A percentile compares a stretch with the other conserved stretches of the same genome.
Evolutionary conservation across 1,140 invertebrate genomes (phyloP).

Genomic region (Achroia grisella): DNA sequence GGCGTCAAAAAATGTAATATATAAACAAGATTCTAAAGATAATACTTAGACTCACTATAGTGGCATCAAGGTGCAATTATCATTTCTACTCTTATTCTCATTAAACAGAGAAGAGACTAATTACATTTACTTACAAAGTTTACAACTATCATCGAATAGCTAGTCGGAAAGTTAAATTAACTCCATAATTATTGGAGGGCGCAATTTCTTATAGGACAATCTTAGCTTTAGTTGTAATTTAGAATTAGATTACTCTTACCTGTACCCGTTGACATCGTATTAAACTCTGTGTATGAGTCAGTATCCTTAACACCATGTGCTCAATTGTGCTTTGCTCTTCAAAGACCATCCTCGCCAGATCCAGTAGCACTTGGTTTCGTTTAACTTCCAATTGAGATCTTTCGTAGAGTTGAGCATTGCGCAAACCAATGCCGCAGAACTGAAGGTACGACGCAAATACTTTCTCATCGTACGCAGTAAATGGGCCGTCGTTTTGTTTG

Average conservation of each 20-base stretch:
- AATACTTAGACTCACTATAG: no score
- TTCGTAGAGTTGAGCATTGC: conserved; percentile 96
- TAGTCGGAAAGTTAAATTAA: no score
- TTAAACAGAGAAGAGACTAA: no score
- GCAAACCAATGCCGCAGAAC: conserved; percentile 95
- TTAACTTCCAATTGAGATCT: conserved; percentile 95
- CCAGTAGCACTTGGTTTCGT: conserved; percentile 94
- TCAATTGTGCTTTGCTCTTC: conserved; percentile 98
- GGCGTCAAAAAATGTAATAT: no score
- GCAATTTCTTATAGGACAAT: no score
- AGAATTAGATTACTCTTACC: conserved; percentile 75
- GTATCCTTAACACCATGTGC: conserved; percentile 94
- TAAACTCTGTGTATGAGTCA: conserved; percentile 94
- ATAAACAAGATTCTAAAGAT: no score
- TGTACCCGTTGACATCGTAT: conserved; percentile 95
- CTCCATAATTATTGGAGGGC: no score
- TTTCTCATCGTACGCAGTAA: conserved; percentile 91
- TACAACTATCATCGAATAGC: no score
- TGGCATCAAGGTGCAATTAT: no score
- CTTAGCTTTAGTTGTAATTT: no score
- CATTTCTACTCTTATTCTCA: no score
- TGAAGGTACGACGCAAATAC: conserved; percentile 94
- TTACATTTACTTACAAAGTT: no score
- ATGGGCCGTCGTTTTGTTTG: conserved; percentile 86
- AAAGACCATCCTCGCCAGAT: conserved; percentile 96